phyloP scores from a whole-genome alignment of 2,888 invertebrate genomes.

The Temnothorax rugatulus region DNA sequence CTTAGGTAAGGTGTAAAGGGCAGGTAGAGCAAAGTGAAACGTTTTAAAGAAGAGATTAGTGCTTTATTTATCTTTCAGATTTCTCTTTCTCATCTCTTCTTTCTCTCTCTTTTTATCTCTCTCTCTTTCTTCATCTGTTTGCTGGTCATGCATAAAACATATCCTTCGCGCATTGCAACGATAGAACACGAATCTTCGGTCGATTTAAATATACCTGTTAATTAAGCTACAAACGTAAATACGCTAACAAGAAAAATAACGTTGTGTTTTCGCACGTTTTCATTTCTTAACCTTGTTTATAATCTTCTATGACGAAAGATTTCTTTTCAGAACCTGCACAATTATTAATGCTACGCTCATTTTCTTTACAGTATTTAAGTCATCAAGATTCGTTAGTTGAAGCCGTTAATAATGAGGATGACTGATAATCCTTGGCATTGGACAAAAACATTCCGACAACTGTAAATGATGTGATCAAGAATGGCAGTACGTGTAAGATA shows the following conservation, averaged over 20 bases:
- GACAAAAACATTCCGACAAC: not conserved
- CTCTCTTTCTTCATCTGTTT: not conserved
- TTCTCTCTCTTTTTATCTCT: not conserved
- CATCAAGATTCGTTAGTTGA: not conserved
- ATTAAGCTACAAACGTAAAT: slow-evolving; percentile 1
- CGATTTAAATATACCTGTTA: slow-evolving; percentile 32
- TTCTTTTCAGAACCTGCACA: not conserved
- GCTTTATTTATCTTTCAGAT: slow-evolving; percentile 56
- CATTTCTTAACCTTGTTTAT: not conserved
- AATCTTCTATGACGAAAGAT: not conserved
- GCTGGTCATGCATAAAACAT: slow-evolving; percentile 41
- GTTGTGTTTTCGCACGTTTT: not conserved
- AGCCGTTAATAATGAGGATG: not conserved
- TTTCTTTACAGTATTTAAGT: not conserved
- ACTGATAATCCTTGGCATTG: slow-evolving; percentile 4
- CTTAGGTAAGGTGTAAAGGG: not conserved
- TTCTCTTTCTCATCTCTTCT: not conserved
- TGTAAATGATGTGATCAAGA: not conserved
- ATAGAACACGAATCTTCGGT: not conserved
- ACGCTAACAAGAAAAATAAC: not conserved
- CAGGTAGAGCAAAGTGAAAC: slow-evolving; percentile 26
- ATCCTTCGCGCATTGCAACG: not conserved
- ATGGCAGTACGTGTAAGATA: slow-evolving; percentile 21
- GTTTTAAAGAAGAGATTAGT: slow-evolving; percentile 57
- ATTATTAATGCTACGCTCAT: not conserved